phyloP scores from a whole-genome alignment of 1,140 invertebrate species.

The Aplysia californica region DNA sequence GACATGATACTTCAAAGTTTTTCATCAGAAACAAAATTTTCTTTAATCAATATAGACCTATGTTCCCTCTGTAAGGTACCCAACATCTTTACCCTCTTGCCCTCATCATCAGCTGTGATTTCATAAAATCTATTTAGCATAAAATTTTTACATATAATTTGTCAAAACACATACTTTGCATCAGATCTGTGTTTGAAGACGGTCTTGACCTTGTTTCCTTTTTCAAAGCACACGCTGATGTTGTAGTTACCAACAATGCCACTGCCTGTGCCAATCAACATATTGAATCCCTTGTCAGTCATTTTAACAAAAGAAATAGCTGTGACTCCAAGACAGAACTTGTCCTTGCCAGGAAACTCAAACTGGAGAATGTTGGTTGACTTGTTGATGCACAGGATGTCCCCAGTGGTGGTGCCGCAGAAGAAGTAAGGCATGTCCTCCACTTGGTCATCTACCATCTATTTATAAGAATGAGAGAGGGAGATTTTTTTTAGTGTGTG shows the following conservation, averaged over 20 bases:
- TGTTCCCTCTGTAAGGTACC: too few relatives aligned
- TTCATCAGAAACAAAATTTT: too few relatives aligned
- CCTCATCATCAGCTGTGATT: too few relatives aligned
- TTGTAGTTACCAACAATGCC: constrained; percentile 73
- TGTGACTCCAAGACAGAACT: constrained; percentile 73
- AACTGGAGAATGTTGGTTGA: constrained; percentile 54
- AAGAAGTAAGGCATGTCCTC: constrained; percentile 71
- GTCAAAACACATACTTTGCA: constrained; percentile 26
- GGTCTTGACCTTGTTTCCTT: constrained; percentile 35
- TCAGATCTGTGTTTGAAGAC: constrained; percentile 29
- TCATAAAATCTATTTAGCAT: too few relatives aligned
- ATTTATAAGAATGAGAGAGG: too few relatives aligned
- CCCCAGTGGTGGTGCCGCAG: constrained; percentile 86
- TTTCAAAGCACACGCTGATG: constrained; percentile 37
- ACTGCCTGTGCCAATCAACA: constrained; percentile 86
- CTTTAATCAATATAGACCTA: too few relatives aligned
- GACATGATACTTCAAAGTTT: too few relatives aligned
- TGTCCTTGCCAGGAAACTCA: constrained; percentile 62
- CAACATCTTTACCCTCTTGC: too few relatives aligned
- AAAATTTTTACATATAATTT: too few relatives aligned
- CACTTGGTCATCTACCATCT: constrained; percentile 33
- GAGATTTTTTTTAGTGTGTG: too few relatives aligned
- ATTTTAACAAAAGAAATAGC: constrained; percentile 74
- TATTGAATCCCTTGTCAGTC: constrained; percentile 42
- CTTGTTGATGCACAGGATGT: constrained; percentile 71